Conservation (phyloP, 2,888 invertebrate genomes). For the Cryptocheilus praepositus region DNA sequence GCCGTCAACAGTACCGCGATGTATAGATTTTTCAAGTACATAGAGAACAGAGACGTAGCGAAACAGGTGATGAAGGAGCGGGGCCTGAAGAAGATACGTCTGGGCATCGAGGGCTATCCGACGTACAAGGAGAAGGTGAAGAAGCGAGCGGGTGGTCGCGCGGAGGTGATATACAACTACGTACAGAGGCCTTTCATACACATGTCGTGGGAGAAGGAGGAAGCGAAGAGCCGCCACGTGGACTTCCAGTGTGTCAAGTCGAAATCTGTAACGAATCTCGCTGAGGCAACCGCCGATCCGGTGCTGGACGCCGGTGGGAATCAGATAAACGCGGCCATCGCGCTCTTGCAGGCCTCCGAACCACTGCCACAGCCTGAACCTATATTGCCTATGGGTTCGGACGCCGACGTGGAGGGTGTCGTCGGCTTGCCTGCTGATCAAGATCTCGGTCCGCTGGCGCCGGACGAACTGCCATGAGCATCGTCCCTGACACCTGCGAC, state of each 20-base stretch:
- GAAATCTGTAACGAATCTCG: conserved; percentile 97
- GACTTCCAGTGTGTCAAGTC: conserved; percentile 99
- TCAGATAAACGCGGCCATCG: conserved; percentile 69
- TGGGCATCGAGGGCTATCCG: conserved; percentile 99
- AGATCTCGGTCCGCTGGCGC: conserved; percentile 64
- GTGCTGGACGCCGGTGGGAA: conserved; percentile 82
- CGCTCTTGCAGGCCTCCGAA: conserved; percentile 71
- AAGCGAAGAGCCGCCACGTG: conserved; percentile 98
- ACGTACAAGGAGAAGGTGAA: conserved; percentile 99
- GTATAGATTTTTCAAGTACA: conserved; percentile 99
- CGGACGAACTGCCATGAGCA: conserved; percentile 66
- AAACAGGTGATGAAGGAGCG: conserved; percentile 99
- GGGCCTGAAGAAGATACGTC: conserved; percentile 97
- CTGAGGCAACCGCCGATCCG: conserved; percentile 95
- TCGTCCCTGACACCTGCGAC: conserved; percentile 11
- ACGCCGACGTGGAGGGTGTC: conserved; percentile 71
- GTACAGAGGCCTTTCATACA: conserved; percentile 99
- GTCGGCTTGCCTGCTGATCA: conserved; percentile 64
- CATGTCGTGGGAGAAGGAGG: conserved; percentile 99
- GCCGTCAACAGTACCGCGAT: conserved; percentile 96
- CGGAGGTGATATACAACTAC: conserved; percentile 99
- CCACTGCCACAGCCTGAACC: conserved; percentile 59
- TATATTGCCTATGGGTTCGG: conserved; percentile 63
- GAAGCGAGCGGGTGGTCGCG: conserved; percentile 93
- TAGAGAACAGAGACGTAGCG: conserved; percentile 99